Evolutionary conservation across 2,888 invertebrate species (phyloP).

Genomic region (Mycogona germanica): DNA sequence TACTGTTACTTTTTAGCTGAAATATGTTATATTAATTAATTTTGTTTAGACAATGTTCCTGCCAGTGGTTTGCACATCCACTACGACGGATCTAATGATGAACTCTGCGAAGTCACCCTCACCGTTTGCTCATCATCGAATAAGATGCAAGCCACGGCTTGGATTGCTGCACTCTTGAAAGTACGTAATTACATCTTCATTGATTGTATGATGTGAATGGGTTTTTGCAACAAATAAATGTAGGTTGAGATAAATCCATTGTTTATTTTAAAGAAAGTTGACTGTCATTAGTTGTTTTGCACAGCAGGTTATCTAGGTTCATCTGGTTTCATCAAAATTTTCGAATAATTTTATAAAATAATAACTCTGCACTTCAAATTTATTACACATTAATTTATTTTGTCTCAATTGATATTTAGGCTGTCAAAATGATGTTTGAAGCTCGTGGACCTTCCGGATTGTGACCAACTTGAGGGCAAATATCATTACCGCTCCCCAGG

Average conservation of each 20-base stretch:
- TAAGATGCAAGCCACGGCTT: slow-evolving; percentile 5
- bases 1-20: too few relatives aligned
- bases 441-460: background rate
- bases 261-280: too few relatives aligned
- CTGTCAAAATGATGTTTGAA: slow-evolving; percentile 3
- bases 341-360: too few relatives aligned
- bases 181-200: slow-evolving; percentile 1
- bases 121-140: background rate
- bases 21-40: too few relatives aligned
- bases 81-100: slow-evolving; percentile 3
- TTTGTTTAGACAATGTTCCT: background rate
- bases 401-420: slow-evolving; percentile 1
- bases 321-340: too few relatives aligned
- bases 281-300: too few relatives aligned
- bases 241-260: background rate
- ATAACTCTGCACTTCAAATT: too few relatives aligned
- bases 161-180: slow-evolving; percentile 15
- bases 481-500: too few relatives aligned
- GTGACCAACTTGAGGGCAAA: too few relatives aligned
- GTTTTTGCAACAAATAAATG: background rate
- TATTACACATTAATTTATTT: background rate
- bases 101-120: background rate
- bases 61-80: slow-evolving; percentile 13
- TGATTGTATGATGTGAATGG: background rate
- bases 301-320: too few relatives aligned